These are phyloP conservation scores for Caenorhabditis inopinata DNA, from an alignment of 1,140 invertebrate species.

Conservation along the genomic window DNA sequence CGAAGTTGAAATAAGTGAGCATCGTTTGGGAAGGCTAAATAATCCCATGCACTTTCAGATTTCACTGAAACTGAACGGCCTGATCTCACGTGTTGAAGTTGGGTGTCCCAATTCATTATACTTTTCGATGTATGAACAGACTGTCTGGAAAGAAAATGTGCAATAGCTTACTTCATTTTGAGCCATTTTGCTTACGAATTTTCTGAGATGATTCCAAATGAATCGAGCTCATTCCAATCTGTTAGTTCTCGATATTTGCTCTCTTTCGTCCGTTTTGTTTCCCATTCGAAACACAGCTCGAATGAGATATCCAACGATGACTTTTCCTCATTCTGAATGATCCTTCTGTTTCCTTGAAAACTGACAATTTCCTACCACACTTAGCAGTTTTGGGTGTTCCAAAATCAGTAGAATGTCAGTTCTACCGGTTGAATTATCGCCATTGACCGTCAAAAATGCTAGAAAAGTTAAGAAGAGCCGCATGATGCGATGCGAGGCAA, in stretches of 20 bases:
- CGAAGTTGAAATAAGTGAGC: neutral
- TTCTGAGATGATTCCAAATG: neutral
- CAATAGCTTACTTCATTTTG: neutral
- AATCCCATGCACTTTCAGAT: neutral
- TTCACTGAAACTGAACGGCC: neutral
- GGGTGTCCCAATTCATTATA: neutral
- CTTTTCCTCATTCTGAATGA: conserved; percentile 2
- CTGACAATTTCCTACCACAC: neutral
- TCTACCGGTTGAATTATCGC: neutral
- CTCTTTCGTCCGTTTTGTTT: neutral
- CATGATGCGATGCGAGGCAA: neutral
- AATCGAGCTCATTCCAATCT: neutral
- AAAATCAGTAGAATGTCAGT: neutral
- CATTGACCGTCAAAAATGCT: neutral
- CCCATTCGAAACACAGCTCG: neutral
- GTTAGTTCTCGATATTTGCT: neutral
- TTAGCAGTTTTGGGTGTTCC: neutral
- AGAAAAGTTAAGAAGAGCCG: neutral
- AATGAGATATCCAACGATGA: neutral
- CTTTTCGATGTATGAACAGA: neutral
- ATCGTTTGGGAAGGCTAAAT: neutral
- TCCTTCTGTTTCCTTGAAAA: neutral
- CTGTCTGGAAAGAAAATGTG: neutral
- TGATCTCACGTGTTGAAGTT: conserved; percentile 1
- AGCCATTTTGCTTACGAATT: neutral